A percentile compares a stretch with the other conserved stretches of the same genome.
Evolutionary conservation across 2,113 vertebrate genomes (phyloP).

Genomic region (Nasalis larvatus): DNA sequence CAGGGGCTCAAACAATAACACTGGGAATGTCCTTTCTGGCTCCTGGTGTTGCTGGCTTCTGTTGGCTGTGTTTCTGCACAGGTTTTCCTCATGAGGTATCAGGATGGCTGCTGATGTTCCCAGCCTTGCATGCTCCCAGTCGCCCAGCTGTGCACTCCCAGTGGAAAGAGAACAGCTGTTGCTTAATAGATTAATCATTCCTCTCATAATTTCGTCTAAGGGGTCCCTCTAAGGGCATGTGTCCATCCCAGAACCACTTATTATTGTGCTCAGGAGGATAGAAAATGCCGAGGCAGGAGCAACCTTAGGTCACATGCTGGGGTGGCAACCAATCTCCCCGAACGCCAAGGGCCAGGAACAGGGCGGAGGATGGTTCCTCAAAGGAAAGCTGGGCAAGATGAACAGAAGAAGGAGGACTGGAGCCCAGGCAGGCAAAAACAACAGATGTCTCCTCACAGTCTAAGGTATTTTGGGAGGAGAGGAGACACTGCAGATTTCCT

Average conservation of each 20-base stretch:
- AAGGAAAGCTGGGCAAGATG: neutral
- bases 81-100: neutral
- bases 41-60: neutral
- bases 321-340: neutral
- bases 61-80: neutral
- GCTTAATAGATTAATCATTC: neutral
- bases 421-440: neutral
- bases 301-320: neutral
- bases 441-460: conserved; percentile 9
- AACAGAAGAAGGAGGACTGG: neutral
- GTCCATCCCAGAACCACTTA: neutral
- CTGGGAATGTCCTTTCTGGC: neutral
- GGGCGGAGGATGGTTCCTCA: neutral
- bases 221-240: neutral
- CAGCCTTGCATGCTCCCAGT: neutral
- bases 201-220: neutral
- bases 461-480: conserved; percentile 24
- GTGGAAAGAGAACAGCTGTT: neutral
- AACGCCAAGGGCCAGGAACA: neutral
- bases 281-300: neutral
- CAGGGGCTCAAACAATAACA: neutral
- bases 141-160: neutral
- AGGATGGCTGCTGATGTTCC: neutral
- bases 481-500: conserved; percentile 9
- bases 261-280: neutral